These are phyloP conservation scores for Magallana nippona DNA, from an alignment of 2,888 invertebrate species.

Conservation along the genomic window DNA sequence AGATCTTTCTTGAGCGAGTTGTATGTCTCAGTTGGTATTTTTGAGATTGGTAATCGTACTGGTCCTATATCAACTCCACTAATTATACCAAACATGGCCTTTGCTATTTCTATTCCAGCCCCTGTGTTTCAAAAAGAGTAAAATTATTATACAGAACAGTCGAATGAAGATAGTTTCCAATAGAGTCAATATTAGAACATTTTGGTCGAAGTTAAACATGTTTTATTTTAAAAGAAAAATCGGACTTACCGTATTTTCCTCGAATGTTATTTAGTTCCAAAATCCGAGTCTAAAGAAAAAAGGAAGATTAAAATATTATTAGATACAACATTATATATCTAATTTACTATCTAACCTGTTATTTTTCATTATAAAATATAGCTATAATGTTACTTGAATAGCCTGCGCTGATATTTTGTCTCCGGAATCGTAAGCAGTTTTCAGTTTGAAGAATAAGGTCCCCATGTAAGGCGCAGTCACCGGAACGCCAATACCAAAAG, in stretches of 20 bases:
- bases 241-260: slow-evolving; percentile 32
- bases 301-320: neutral
- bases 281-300: slow-evolving; percentile 38
- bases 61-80: slow-evolving; percentile 41
- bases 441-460: slow-evolving; percentile 66
- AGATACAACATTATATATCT: neutral
- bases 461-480: slow-evolving; percentile 71
- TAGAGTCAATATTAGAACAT: no score
- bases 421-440: slow-evolving; percentile 70
- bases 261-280: slow-evolving; percentile 42
- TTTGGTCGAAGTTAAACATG: no score
- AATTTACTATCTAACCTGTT: neutral
- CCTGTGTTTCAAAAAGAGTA: slow-evolving; percentile 28
- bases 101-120: slow-evolving; percentile 40
- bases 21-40: slow-evolving; percentile 31
- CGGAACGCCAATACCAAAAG: slow-evolving; percentile 69
- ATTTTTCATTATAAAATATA: neutral
- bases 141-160: neutral
- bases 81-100: slow-evolving; percentile 38
- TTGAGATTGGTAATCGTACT: slow-evolving; percentile 37
- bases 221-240: no score
- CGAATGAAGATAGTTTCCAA: no score
- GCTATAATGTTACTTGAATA: slow-evolving; percentile 56
- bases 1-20: slow-evolving; percentile 46
- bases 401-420: slow-evolving; percentile 71